Percentiles rank a stretch among this genome's conserved stretches.
phyloP scores from a whole-genome alignment of 2,797 vertebrate genomes.

The Muscicapa comitata region DNA sequence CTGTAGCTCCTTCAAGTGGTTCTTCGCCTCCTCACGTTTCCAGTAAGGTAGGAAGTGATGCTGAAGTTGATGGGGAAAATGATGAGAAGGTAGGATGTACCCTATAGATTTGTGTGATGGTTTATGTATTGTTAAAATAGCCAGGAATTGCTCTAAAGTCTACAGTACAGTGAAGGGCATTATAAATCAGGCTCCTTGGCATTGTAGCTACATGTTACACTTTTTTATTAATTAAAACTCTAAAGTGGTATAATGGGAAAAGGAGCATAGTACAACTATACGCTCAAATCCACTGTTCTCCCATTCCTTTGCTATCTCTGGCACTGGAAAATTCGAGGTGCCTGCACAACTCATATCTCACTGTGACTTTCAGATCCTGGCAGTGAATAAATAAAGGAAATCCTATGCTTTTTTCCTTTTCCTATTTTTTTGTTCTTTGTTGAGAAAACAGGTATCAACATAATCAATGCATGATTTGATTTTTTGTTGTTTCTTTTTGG shows the following conservation, averaged over 20 bases:
- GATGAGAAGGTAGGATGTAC: background rate
- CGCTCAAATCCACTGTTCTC: background rate
- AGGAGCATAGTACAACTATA: background rate
- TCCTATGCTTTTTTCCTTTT: accelerated
- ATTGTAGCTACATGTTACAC: accelerated
- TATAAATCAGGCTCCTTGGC: background rate
- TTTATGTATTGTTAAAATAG: background rate
- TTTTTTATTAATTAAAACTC: background rate
- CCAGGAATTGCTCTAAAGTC: background rate
- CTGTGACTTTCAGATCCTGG: background rate
- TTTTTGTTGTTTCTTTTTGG: background rate
- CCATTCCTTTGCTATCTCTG: background rate
- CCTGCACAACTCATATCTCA: background rate
- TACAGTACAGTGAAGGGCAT: accelerated
- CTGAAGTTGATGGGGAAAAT: background rate
- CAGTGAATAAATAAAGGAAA: background rate
- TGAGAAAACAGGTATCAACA: background rate
- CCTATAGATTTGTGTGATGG: background rate
- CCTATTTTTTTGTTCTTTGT: background rate
- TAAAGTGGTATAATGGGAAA: background rate
- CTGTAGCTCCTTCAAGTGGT: accelerated
- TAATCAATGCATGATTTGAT: background rate
- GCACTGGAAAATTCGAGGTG: background rate
- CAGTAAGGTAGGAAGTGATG: background rate
- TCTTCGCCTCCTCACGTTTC: background rate